Evolutionary conservation across 2,888 invertebrate genomes (phyloP).

Genomic region (Plusia festucae): DNA sequence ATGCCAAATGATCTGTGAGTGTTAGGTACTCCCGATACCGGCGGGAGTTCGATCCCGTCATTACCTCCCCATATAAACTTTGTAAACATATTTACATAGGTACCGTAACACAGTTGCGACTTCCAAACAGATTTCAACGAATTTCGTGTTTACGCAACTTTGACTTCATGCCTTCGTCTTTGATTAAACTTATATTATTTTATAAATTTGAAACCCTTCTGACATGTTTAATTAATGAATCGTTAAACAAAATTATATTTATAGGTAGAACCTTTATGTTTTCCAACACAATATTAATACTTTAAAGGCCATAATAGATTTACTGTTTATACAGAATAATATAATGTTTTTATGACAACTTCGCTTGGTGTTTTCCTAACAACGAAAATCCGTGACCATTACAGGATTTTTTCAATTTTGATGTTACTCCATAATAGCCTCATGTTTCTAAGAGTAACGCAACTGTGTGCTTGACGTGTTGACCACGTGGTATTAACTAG

Average conservation of each 20-base stretch:
- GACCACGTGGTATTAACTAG: slow-evolving; percentile 13
- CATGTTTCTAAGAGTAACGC: neutral
- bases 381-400: no score
- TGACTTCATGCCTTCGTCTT: slow-evolving; percentile 28
- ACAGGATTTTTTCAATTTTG: neutral
- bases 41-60: slow-evolving; percentile 35
- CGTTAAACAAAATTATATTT: slow-evolving; percentile 2
- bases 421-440: neutral
- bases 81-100: slow-evolving; percentile 35
- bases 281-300: neutral
- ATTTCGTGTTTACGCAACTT: slow-evolving; percentile 41
- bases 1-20: slow-evolving; percentile 82
- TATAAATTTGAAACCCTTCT: slow-evolving; percentile 20
- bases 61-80: slow-evolving; percentile 44
- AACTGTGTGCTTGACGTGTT: neutral
- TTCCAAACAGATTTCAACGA: slow-evolving; percentile 29
- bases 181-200: slow-evolving; percentile 38
- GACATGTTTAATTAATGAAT: slow-evolving; percentile 1
- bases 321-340: no score
- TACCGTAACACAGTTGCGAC: slow-evolving; percentile 4
- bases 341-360: no score
- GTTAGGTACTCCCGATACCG: slow-evolving; percentile 59
- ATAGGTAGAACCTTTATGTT: neutral
- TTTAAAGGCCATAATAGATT: neutral
- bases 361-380: no score